Evolutionary conservation across 2,797 vertebrate genomes (phyloP), one percentile per base, ranked within the genome.

Genomic region (Chrysocyon brachyurus): DNA sequence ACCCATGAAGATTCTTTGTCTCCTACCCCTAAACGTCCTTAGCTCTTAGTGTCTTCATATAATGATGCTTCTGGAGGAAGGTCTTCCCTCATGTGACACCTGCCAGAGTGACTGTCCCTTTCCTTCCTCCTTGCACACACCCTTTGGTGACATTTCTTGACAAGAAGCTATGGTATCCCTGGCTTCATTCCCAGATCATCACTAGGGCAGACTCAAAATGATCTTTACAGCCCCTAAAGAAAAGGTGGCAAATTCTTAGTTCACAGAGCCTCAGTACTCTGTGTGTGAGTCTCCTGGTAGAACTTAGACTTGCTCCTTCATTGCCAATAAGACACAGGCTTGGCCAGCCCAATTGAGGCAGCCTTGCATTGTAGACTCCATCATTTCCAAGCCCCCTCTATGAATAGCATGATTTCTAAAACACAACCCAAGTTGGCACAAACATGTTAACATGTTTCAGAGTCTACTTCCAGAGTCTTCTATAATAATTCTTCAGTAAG

Each of bases 51-150:
- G 49, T 87, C 33, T 61, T 94, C 31, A 4, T 5, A 0, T 77
- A 31, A 22, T 2, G 14, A 1, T 66, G 22, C 59, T 92, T 54
- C 17, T 17, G 24, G 31, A 26, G 4, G 36, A 77, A 5, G 24
- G 9, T 36, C 54, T 56, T 6, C 26, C 15, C 40, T 73, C 11
- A 1, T 15, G 15, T 57, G 75, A 19, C n/a, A 26, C 36, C 63
- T 85, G 36, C 72, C 14, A 19, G 40, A 56, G 26, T 57, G 36
- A 63, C 28, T 0, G 0, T 31, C 2, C 12, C 15, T 14, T 0
- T 4, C 40, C 21, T 54, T 11, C 10, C 17, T 24, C 21, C 12
- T 28, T 10, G 8, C 46, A 78, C 0, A 12, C 3, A 24, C 6
- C 52, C 17, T 57, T n/a, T 90, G 85, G 64, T 46, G 66, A 46